These are phyloP conservation scores for Trissoscelio sp. DNA, from an alignment of 2,888 invertebrate species.

Conservation along the genomic window DNA sequence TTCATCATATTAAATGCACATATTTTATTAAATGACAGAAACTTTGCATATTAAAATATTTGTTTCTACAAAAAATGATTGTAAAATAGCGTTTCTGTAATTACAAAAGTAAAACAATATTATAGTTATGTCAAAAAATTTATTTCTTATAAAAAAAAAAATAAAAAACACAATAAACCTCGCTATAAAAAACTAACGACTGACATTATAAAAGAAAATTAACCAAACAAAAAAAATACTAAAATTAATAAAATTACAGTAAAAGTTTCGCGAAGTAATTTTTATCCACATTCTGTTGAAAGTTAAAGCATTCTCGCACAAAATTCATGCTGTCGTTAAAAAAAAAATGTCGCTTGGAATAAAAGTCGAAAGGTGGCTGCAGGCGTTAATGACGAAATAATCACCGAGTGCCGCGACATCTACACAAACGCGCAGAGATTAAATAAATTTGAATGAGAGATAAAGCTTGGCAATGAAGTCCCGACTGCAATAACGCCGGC, in stretches of 20 bases:
- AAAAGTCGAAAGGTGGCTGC: neutral
- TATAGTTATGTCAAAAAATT: no score
- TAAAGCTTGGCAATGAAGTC: constrained; percentile 12
- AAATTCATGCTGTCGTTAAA: neutral
- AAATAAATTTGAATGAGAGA: constrained; percentile 26
- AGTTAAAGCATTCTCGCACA: constrained; percentile 6
- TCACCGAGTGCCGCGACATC: neutral
- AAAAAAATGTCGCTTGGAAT: neutral
- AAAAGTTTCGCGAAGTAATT: neutral
- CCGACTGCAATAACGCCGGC: neutral
- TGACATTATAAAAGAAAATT: neutral
- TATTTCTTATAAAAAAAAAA: no score
- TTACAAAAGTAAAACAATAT: no score
- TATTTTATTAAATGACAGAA: no score
- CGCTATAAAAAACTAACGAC: neutral
- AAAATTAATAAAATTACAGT: neutral
- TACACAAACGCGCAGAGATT: constrained; percentile 6
- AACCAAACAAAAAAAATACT: neutral
- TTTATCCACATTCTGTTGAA: neutral
- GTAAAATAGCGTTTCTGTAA: no score
- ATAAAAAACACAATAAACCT: no score
- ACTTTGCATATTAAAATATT: no score
- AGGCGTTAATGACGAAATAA: constrained; percentile 30
- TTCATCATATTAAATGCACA: no score
- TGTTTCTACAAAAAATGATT: no score